Evolutionary conservation across 2,888 invertebrate genomes (phyloP).

Genomic region (Heliconius erato): DNA sequence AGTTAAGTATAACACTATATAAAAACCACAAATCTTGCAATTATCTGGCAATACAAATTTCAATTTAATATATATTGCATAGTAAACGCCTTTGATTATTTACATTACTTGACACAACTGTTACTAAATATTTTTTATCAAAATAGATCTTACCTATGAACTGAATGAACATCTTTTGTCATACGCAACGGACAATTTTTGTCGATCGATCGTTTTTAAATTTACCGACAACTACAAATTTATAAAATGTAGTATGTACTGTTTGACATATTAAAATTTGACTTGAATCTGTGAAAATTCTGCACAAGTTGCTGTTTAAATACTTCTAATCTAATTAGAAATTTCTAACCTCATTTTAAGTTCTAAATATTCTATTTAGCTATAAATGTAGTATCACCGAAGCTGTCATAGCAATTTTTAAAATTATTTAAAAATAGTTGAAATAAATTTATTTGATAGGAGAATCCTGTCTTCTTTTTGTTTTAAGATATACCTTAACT

Average conservation of each 20-base stretch:
- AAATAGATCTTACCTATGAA: background rate
- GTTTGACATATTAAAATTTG: background rate
- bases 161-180: background rate
- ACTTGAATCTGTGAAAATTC: background rate
- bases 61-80: background rate
- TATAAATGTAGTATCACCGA: background rate
- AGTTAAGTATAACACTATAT: background rate
- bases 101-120: background rate
- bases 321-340: background rate
- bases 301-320: background rate
- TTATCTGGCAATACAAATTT: background rate
- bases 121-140: background rate
- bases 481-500: too few species aligned
- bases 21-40: background rate
- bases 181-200: background rate
- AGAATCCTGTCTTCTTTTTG: too few species aligned
- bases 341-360: background rate
- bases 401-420: background rate
- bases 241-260: background rate
- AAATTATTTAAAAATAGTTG: too few species aligned
- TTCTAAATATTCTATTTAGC: background rate
- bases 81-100: background rate
- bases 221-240: background rate
- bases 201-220: constrained; percentile 1
- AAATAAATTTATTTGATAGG: too few species aligned